Conservation (phyloP, 37 sponge, comb jelly and placozoan genomes). For the Beroe ovata region DNA sequence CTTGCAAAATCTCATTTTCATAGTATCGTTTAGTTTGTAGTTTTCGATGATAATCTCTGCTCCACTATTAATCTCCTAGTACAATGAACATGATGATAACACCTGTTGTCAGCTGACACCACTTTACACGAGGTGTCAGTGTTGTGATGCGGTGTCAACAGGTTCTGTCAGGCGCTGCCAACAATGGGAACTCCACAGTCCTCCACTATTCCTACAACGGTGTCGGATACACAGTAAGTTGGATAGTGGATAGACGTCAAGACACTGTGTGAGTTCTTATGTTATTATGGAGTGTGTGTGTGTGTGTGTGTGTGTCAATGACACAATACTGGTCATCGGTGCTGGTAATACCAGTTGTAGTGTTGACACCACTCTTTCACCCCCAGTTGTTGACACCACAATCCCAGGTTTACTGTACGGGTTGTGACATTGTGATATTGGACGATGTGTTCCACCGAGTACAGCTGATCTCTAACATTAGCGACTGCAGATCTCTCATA, state of each 20-base stretch:
- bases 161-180: slow-evolving; percentile 48
- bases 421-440: slow-evolving; percentile 39
- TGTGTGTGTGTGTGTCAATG: no score
- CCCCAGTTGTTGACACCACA: background rate
- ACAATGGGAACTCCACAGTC: slow-evolving; percentile 46
- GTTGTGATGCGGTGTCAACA: slow-evolving; percentile 56
- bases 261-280: no score
- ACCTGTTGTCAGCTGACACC: background rate
- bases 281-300: no score
- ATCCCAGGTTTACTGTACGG: slow-evolving; percentile 66
- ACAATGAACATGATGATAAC: background rate
- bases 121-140: no score
- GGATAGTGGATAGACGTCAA: no score
- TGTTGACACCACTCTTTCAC: background rate
- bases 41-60: background rate
- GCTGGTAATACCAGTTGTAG: no score
- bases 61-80: no score
- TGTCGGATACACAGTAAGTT: slow-evolving; percentile 52
- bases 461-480: slow-evolving; percentile 39
- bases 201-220: slow-evolving; percentile 27
- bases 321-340: no score
- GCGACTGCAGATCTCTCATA: slow-evolving; percentile 22
- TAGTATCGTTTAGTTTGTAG: no score
- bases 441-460: slow-evolving; percentile 56
- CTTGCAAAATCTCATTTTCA: no score